phyloP scores from a whole-genome alignment of 2,797 vertebrate genomes.

The Bucorvus abyssinicus region DNA sequence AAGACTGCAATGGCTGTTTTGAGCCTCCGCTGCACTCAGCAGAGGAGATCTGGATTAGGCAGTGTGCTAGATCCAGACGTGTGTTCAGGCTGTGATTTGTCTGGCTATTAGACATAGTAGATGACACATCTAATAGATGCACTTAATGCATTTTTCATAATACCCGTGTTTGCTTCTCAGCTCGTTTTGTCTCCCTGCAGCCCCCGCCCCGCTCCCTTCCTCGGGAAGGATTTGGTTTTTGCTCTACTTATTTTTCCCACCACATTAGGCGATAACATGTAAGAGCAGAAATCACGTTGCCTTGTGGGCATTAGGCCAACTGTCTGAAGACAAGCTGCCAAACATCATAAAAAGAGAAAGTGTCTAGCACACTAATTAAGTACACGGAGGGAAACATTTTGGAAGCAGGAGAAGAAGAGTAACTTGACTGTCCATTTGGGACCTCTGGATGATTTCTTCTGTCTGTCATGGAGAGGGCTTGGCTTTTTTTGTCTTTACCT shows the following conservation, averaged over 20 bases:
- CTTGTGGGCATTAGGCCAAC: neutral
- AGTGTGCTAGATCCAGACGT: neutral
- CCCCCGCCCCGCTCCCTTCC: neutral
- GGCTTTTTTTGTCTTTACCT: neutral
- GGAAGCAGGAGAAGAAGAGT: neutral
- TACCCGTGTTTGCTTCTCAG: neutral
- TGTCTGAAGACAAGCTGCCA: neutral
- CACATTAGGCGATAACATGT: neutral
- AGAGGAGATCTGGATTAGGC: neutral
- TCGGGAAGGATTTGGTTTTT: constrained; percentile 14
- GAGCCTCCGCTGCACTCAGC: neutral
- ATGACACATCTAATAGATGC: neutral
- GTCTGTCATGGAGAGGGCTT: neutral
- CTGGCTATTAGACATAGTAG: neutral
- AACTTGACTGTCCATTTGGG: neutral
- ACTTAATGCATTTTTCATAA: constrained; percentile 35
- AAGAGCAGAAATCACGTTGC: neutral
- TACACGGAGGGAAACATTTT: neutral
- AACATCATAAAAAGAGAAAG: neutral
- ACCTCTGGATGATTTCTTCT: neutral
- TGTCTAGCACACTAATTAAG: neutral
- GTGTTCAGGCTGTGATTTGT: neutral
- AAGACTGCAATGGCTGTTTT: neutral
- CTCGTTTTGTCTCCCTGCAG: neutral
- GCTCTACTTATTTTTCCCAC: constrained; percentile 13